phyloP scores from a whole-genome alignment of 2,888 invertebrate genomes.

The Deroplatys truncata region DNA sequence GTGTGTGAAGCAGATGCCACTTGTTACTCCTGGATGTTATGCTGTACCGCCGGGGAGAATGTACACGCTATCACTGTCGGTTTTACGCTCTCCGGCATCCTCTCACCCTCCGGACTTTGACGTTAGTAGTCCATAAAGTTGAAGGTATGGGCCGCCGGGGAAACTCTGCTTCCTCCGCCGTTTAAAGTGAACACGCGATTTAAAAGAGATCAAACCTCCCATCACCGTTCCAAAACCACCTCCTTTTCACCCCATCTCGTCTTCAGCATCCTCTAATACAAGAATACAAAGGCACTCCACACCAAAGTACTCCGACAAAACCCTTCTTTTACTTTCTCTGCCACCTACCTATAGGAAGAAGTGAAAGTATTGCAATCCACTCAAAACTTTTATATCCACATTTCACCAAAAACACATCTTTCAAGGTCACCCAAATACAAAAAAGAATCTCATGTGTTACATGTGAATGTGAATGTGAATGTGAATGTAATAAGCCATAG shows the following conservation, averaged over 20 bases:
- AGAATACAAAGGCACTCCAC: background rate
- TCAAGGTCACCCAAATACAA: too few species aligned
- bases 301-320: background rate
- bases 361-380: too few species aligned
- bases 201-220: constrained; percentile 8
- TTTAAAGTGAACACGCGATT: constrained; percentile 3
- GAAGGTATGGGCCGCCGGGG: constrained; percentile 1
- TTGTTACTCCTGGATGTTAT: background rate
- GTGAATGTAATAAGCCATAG: too few species aligned
- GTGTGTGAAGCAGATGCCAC: background rate
- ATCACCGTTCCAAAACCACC: background rate
- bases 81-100: background rate
- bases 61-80: background rate
- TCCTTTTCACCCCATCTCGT: background rate
- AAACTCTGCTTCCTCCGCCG: background rate
- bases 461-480: too few species aligned
- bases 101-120: constrained; percentile 7
- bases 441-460: too few species aligned
- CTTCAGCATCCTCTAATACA: background rate
- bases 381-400: too few species aligned
- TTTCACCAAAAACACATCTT: too few species aligned
- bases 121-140: constrained; percentile 17
- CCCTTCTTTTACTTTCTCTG: background rate
- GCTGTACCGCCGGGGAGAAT: background rate
- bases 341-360: too few species aligned